Evolutionary conservation across 2,113 vertebrate species (phyloP).

Genomic region (Chiloscyllium plagiosum): DNA sequence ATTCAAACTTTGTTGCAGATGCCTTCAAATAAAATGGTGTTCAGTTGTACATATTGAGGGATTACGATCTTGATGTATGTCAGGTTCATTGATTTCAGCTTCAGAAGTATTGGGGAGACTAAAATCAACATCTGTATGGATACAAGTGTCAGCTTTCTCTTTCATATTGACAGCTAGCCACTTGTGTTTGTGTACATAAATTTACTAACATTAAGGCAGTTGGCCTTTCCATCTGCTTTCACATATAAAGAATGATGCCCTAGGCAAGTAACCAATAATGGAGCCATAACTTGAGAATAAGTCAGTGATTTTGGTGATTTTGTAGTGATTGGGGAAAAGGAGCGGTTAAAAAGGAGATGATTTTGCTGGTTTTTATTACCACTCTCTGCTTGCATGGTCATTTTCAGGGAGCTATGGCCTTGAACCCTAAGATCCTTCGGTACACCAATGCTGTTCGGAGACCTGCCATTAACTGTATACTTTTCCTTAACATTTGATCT

Average conservation of each 20-base stretch:
- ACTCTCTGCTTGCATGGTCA: too few relatives aligned
- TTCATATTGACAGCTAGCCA: not conserved
- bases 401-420: too few relatives aligned
- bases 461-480: too few relatives aligned
- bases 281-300: not conserved
- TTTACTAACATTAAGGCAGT: too few relatives aligned
- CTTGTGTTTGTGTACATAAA: not conserved
- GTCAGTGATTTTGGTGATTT: not conserved
- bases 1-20: not conserved
- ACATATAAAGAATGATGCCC: not conserved
- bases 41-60: not conserved
- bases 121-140: not conserved
- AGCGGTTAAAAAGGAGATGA: not conserved
- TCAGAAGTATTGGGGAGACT: not conserved
- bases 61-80: not conserved
- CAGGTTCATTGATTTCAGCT: not conserved
- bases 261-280: not conserved
- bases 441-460: too few relatives aligned
- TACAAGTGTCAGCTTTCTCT: not conserved
- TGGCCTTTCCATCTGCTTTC: not conserved
- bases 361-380: not conserved
- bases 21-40: not conserved
- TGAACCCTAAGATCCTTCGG: too few relatives aligned
- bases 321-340: not conserved
- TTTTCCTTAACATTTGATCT: too few relatives aligned